A percentile compares a stretch with the other conserved stretches of the same genome.
Evolutionary conservation across 2,113 vertebrate genomes (phyloP).

Genomic region (Notothenia coriiceps): DNA sequence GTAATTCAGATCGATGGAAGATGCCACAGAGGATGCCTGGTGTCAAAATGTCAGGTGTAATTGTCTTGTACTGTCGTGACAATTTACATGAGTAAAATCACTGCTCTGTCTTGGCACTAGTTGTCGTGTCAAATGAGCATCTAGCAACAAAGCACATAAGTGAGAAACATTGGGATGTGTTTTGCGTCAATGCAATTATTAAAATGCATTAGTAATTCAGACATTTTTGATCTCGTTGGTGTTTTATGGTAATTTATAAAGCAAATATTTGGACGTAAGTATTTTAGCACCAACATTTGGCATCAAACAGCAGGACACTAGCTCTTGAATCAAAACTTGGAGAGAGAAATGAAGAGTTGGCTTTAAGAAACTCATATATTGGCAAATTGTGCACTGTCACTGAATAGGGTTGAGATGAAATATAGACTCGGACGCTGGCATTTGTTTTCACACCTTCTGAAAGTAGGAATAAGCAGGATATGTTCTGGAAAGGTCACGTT

Average conservation of each 20-base stretch:
- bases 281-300: background rate
- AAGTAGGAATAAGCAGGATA: background rate
- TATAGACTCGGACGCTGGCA: background rate
- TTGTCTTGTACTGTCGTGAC: conserved; percentile 10
- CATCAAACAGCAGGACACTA: background rate
- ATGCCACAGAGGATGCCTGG: background rate
- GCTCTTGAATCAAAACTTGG: background rate
- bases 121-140: background rate
- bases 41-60: conserved; percentile 19
- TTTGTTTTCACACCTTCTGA: no score
- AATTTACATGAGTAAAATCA: conserved; percentile 1
- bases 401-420: background rate
- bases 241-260: background rate
- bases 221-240: background rate
- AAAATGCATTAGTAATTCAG: background rate
- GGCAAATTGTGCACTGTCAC: background rate
- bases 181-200: background rate
- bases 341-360: background rate
- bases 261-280: background rate
- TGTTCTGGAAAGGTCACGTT: background rate
- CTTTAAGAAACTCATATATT: background rate
- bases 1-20: conserved; percentile 23
- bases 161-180: background rate
- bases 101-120: background rate
- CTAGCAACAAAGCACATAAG: conserved; percentile 1